Evolutionary conservation across 2,797 vertebrate species (phyloP).

Genomic region (Ispidina lecontei): DNA sequence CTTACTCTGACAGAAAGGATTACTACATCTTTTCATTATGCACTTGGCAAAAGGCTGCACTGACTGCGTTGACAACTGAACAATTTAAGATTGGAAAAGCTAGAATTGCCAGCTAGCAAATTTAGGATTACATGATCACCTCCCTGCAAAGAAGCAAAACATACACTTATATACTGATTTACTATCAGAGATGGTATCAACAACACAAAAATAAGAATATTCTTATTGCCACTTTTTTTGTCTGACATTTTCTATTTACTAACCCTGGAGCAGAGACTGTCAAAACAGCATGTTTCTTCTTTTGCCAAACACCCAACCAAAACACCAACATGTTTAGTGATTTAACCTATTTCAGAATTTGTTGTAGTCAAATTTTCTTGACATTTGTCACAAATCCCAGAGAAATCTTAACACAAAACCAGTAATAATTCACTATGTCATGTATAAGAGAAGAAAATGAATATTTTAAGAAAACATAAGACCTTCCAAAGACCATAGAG

Average conservation of each 20-base stretch:
- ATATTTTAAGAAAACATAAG: neutral
- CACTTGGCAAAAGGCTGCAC: neutral
- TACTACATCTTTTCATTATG: neutral
- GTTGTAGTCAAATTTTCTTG: neutral
- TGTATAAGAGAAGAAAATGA: neutral
- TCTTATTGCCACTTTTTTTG: neutral
- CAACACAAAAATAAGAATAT: neutral
- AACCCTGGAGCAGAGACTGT: neutral
- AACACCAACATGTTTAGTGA: neutral
- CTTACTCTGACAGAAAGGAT: neutral
- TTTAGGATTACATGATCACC: neutral
- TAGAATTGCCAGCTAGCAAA: neutral
- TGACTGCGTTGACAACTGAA: neutral
- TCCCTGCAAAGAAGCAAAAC: neutral
- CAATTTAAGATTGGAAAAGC: neutral
- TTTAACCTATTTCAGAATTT: neutral
- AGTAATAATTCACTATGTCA: neutral
- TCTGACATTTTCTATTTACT: neutral
- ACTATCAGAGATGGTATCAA: neutral
- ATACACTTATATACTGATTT: neutral
- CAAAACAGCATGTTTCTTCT: neutral
- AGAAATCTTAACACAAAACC: neutral
- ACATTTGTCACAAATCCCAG: neutral
- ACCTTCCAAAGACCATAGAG: slow-evolving; percentile 25
- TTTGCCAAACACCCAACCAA: neutral